phyloP scores from a whole-genome alignment of 2,888 invertebrate genomes.

The Ormyrus nitidulus region DNA sequence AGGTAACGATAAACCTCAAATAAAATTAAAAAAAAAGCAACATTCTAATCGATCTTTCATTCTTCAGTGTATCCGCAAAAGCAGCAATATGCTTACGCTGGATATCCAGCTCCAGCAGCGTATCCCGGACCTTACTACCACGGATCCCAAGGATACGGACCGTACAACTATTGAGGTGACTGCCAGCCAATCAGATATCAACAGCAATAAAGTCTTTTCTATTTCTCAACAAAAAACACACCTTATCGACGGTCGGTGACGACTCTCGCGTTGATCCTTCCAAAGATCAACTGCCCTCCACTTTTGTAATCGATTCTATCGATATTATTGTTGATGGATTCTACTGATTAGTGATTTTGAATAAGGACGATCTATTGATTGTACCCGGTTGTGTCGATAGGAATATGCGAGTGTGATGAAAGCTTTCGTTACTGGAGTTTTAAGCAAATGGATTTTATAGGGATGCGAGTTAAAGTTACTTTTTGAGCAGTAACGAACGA shows the following conservation, averaged over 20 bases:
- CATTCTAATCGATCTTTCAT: slow-evolving; percentile 3
- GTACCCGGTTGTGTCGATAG: too few species aligned
- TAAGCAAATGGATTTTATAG: too few species aligned
- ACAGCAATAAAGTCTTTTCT: slow-evolving; percentile 5
- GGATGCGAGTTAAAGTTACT: too few species aligned
- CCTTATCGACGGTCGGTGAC: slow-evolving; percentile 20
- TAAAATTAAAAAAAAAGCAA: neutral
- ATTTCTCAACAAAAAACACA: slow-evolving; percentile 1
- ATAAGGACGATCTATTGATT: too few species aligned
- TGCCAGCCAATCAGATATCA: neutral
- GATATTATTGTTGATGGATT: neutral
- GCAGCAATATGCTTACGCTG: slow-evolving; percentile 94
- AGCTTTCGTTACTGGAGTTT: too few species aligned
- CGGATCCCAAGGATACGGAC: slow-evolving; percentile 91
- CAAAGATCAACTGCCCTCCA: slow-evolving; percentile 15
- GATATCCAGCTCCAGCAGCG: slow-evolving; percentile 86
- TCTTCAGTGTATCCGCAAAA: slow-evolving; percentile 93
- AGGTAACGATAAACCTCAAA: neutral
- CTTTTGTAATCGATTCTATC: neutral
- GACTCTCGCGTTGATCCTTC: slow-evolving; percentile 11
- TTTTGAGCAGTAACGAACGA: neutral
- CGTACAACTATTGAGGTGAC: slow-evolving; percentile 89
- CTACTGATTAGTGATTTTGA: too few species aligned
- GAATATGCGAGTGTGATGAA: neutral
- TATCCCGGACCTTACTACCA: slow-evolving; percentile 93